Evolutionary conservation across 1,140 invertebrate species (phyloP).

Genomic region (Brachionus paranguensis): DNA sequence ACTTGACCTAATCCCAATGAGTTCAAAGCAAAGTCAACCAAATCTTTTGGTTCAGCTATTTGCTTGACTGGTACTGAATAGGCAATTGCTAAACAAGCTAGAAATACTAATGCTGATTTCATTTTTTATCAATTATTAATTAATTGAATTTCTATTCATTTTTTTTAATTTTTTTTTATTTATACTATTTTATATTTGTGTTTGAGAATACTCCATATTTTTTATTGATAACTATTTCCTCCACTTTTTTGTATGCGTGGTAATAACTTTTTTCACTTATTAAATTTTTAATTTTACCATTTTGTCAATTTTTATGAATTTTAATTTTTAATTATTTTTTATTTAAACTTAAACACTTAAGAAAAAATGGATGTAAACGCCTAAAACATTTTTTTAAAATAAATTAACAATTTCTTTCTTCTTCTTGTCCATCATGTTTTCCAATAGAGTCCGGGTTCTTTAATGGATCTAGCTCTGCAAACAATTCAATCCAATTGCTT

Average conservation of each 20-base stretch:
- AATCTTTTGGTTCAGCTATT: neutral
- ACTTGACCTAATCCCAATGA: constrained; percentile 14
- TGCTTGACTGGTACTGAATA: neutral
- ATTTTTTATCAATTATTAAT: neutral
- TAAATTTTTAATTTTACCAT: neutral
- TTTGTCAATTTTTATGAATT: neutral
- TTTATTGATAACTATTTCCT: neutral
- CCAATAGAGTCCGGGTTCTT: constrained; percentile 64
- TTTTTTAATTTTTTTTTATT: neutral
- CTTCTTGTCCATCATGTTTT: neutral
- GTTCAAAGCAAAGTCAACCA: neutral
- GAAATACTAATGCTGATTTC: neutral
- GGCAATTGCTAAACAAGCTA: constrained; percentile 2
- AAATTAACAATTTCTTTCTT: constrained; percentile 28
- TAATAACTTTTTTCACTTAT: neutral
- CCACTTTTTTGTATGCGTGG: neutral
- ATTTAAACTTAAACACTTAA: neutral
- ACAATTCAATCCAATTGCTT: constrained; percentile 76
- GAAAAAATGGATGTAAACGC: neutral
- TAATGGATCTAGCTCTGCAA: constrained; percentile 84
- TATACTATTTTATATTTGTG: neutral
- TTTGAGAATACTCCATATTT: neutral
- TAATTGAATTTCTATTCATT: neutral
- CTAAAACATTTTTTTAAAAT: neutral
- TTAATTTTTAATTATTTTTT: neutral